Conservation (phyloP, 2,113 vertebrate species). For the Myotis brandtii region DNA sequence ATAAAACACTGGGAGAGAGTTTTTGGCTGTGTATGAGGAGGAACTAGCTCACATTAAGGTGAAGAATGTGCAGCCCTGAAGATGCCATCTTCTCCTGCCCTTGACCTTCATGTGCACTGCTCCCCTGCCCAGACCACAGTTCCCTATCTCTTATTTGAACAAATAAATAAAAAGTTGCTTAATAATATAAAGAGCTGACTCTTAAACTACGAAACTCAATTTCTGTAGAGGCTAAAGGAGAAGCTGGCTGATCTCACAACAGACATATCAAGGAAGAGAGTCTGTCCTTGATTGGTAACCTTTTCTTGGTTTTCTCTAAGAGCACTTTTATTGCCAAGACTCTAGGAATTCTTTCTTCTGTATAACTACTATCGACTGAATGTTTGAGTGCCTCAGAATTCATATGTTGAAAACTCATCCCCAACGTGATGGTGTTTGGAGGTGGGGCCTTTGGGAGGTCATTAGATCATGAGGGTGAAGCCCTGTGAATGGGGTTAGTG, state of each 20-base stretch:
- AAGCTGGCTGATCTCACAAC: neutral
- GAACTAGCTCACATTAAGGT: neutral
- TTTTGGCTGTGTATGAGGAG: neutral
- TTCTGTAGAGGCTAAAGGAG: neutral
- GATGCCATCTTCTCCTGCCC: neutral
- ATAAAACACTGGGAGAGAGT: neutral
- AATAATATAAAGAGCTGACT: neutral
- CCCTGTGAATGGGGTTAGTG: neutral
- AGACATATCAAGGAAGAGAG: neutral
- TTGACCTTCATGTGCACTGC: neutral
- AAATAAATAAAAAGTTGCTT: constrained; percentile 29
- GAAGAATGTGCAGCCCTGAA: neutral
- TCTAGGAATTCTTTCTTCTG: neutral
- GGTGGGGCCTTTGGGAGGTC: neutral
- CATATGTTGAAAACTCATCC: neutral
- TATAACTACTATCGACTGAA: neutral
- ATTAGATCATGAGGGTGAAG: neutral
- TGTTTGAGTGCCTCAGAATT: neutral
- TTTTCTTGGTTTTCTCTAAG: neutral
- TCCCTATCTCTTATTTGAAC: neutral
- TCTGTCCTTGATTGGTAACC: neutral
- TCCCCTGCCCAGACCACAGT: neutral
- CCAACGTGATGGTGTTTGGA: neutral
- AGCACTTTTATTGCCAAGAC: neutral
- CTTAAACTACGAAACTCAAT: neutral